Evolutionary conservation across 2,797 vertebrate genomes (phyloP), one percentile per base, ranked within the genome.

Genomic region (Halcyon smyrnensis): DNA sequence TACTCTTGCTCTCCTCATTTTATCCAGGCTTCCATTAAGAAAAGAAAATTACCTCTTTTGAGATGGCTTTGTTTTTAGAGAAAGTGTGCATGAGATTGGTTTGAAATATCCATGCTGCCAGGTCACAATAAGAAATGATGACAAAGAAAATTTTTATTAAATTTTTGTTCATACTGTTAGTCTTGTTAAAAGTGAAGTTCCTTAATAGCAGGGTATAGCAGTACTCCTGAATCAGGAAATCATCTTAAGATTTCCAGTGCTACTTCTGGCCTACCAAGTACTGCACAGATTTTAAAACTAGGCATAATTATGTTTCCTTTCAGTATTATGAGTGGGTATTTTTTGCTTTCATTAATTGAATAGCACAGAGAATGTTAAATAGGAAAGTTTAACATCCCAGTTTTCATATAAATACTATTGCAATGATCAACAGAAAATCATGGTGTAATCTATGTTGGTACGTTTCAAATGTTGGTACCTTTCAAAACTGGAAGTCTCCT

Each of bases 341-440:
- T 53, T 85, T 89, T 94, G 17, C 19, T 71, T 73, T 81, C 32
- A 75, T 63, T 70, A 74, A 46, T 0, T 75, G 62, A 84, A 25
- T 57, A 68, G 7, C 2, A 11, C 51, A 78, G 43, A 54, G 8
- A 65, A 80, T 15, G 25, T 34, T 70, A 74, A 56, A 84, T 81
- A 57, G 64, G 9, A 36, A 45, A 81, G 25, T 60, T 50, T 85
- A 41, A 30, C 8, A 32, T 25, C 37, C 3, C 11, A 30, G 5
- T 63, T 75, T 93, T 59, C 36, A 39, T 6, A 51, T 30, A 68
- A 95, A 56, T 65, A 32, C 18, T 67, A 9, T 59, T 59, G n/a
- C 14, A 74, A 30, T 17, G 23, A 65, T 53, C 0, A 0, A 54
- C 15, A 53, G 30, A 65, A 39, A 69, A 41, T 39, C 24, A 36